phyloP scores from a whole-genome alignment of 1,140 invertebrate genomes.

The Macrocentrus cingulum region DNA sequence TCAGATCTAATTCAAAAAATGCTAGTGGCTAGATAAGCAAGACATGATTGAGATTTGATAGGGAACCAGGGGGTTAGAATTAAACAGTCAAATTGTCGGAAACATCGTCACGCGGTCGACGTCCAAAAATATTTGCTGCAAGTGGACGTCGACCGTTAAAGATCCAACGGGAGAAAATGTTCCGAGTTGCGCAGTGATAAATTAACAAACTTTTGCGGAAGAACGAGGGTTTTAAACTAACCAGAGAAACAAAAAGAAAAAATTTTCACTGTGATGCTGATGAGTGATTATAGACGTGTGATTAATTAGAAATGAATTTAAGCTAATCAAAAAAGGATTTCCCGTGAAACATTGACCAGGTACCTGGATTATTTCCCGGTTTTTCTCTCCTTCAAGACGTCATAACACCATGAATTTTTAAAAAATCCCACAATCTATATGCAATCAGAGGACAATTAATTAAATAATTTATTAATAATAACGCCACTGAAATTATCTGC shows the following conservation, averaged over 20 bases:
- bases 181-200: constrained; percentile 12
- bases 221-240: background rate
- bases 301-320: background rate
- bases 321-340: background rate
- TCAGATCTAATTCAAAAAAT: no score
- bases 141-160: constrained; percentile 22
- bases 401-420: background rate
- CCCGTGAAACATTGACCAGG: constrained; percentile 24
- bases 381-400: background rate
- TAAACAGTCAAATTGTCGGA: background rate
- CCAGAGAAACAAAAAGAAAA: background rate
- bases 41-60: constrained; percentile 5
- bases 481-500: background rate
- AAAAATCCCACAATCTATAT: no score
- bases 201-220: background rate
- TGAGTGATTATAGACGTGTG: background rate
- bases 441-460: background rate
- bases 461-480: background rate
- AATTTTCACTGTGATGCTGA: constrained; percentile 12
- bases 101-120: constrained; percentile 19
- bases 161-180: background rate
- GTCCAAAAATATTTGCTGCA: constrained; percentile 6
- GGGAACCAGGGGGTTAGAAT: background rate
- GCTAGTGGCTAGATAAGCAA: no score
- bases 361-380: constrained; percentile 7